Conservation (phyloP, 2,113 vertebrate species). For the Leucoraja erinaceus region DNA sequence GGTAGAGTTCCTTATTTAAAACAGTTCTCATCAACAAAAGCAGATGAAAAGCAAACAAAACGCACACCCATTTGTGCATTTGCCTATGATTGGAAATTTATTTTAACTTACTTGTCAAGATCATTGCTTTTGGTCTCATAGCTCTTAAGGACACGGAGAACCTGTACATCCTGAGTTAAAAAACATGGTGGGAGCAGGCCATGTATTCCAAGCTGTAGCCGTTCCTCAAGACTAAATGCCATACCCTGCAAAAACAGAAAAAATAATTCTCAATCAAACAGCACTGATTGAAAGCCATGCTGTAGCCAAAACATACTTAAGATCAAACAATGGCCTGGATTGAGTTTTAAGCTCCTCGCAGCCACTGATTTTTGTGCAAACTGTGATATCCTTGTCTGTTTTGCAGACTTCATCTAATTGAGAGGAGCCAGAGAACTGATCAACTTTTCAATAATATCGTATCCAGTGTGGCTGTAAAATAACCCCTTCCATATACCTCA, state of each 20-base stretch:
- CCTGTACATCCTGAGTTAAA: constrained; percentile 87
- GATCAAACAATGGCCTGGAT: not conserved
- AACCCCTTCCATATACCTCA: too few relatives aligned
- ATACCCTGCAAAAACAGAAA: constrained; percentile 69
- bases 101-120: constrained; percentile 78
- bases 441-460: too few relatives aligned
- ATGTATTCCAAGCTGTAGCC: constrained; percentile 89
- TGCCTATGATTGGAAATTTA: not conserved
- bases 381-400: not conserved
- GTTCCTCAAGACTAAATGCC: constrained; percentile 91
- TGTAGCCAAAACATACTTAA: not conserved
- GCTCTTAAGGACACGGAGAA: constrained; percentile 86
- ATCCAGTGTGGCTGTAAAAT: too few relatives aligned
- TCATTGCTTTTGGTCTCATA: constrained; percentile 78
- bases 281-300: not conserved
- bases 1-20: not conserved
- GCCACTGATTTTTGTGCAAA: not conserved
- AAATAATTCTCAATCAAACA: not conserved
- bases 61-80: not conserved
- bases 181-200: constrained; percentile 93
- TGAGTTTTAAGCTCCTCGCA: too few relatives aligned
- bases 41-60: not conserved
- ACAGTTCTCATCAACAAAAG: not conserved
- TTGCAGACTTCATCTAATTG: not conserved
- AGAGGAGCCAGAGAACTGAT: not conserved